Base-by-base conservation (phyloP, 2,888 invertebrate genomes). In the Heliconius sara region DNA sequence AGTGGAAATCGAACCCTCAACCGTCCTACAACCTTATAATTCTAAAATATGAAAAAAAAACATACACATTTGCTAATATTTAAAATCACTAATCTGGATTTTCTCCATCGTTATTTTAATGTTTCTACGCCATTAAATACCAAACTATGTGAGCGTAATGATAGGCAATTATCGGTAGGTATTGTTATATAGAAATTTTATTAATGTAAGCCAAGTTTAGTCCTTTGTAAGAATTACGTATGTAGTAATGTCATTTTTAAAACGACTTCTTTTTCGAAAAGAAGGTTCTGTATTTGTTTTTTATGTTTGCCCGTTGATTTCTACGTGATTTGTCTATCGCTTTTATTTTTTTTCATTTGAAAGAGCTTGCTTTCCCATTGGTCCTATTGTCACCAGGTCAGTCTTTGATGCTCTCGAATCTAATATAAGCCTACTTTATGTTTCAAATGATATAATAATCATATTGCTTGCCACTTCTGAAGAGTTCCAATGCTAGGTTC, bases 41-140 rank as follows among this genome's bases (percentile, higher is more conserved):
- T 5, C 47, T 47, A 47, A 47, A 47, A 47, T 47, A 47, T 13
- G 34, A 34, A 5, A 4, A 47, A 13, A 47, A 47, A 16, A 47
- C 52, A 19, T 52, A 52, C 7, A 19, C 6, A 30, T 25, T 12
- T 27, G 6, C 27, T 30, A 67, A 22, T 0, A 34, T 34, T 3
- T 67, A 22, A 30, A 68, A 39, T 12, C n/a, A 16, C 22, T 68
- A 1, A 13, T 65, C 5, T 65, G 27, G 27, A 65, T 65, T 65
- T 65, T 65, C 65, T 27, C 5, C 5, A 27, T 76, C 78, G 76
- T 73, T 72, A 78, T 76, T 63, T 77, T 68, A 52, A 71, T 70
- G 65, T 73, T 81, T 79, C 70, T 65, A 30, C 27, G 57, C 70
- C 74, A 74, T 81, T 71, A 73, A 57, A 34, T 52, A 70, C 30